A percentile compares a stretch with the other conserved stretches of the same genome.
These are phyloP conservation scores for Lamellibrachia columna DNA, from an alignment of 2,888 invertebrate species.

Conservation along the genomic window DNA sequence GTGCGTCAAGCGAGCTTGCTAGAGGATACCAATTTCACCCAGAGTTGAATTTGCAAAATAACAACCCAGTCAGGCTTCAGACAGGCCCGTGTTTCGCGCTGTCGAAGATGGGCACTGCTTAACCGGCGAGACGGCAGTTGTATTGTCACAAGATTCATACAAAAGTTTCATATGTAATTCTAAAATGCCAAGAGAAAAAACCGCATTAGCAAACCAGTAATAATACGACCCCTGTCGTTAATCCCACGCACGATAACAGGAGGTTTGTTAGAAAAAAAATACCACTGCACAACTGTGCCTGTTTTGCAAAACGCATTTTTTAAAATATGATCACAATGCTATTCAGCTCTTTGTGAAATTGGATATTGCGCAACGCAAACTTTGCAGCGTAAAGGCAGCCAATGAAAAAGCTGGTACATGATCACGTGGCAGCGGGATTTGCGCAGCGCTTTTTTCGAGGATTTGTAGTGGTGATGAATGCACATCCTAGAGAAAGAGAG, in stretches of 20 bases:
- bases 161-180: constrained; percentile 3
- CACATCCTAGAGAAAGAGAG: not conserved
- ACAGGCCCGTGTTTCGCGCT: not conserved
- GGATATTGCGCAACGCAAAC: constrained; percentile 5
- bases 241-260: not conserved
- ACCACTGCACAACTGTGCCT: not conserved
- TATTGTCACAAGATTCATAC: constrained; percentile 21
- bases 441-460: not conserved
- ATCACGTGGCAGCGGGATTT: constrained; percentile 13
- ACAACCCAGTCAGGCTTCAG: not conserved
- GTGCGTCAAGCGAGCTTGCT: not conserved
- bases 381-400: not conserved
- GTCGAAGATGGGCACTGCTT: not conserved
- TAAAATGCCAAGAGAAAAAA: constrained; percentile 17
- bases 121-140: not conserved
- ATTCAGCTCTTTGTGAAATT: constrained; percentile 6
- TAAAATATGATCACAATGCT: not conserved
- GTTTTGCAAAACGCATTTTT: not conserved
- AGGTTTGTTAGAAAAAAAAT: not conserved
- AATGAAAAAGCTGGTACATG: not conserved
- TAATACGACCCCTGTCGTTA: not conserved
- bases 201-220: not conserved
- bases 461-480: not conserved
- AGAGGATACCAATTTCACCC: not conserved
- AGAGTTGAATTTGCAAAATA: constrained; percentile 3